Evolutionary conservation across 2,888 invertebrate species (phyloP).

Genomic region (Silvanus unidentatus): DNA sequence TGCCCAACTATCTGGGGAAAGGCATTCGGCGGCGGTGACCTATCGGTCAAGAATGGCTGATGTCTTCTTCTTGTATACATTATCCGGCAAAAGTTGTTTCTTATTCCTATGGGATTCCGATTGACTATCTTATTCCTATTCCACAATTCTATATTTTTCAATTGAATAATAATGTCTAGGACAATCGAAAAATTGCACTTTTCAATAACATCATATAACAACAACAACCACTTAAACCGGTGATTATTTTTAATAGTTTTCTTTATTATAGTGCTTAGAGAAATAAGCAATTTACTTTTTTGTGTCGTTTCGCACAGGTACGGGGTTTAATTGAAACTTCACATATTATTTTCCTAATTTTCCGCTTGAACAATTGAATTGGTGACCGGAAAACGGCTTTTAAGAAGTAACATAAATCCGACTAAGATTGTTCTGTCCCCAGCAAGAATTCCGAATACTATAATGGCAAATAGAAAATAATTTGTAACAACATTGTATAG

Average conservation of each 20-base stretch:
- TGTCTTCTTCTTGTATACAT: constrained; percentile 1
- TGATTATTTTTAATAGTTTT: too few relatives aligned
- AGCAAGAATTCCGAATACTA: neutral
- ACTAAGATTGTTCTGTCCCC: constrained; percentile 1
- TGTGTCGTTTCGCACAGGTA: neutral
- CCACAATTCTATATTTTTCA: too few relatives aligned
- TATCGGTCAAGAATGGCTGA: constrained; percentile 11
- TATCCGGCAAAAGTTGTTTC: constrained; percentile 10
- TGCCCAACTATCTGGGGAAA: constrained; percentile 1
- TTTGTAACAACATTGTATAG: too few relatives aligned
- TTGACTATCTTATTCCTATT: too few relatives aligned
- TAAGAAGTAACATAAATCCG: constrained; percentile 1
- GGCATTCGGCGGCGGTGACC: neutral
- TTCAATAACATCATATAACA: too few relatives aligned
- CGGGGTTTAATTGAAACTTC: constrained; percentile 7
- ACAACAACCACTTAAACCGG: too few relatives aligned
- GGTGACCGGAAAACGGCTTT: constrained; percentile 8
- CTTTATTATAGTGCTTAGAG: too few relatives aligned
- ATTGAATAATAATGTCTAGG: too few relatives aligned
- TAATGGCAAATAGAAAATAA: too few relatives aligned
- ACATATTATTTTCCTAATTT: constrained; percentile 7
- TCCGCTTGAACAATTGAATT: constrained; percentile 5
- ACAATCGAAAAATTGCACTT: too few relatives aligned
- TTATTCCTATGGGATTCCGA: constrained; percentile 8
- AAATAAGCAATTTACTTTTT: too few relatives aligned